Evolutionary conservation across 64 coral and sea anemone species (phyloP), one percentile per base, ranked within the genome.

Genomic region (Dendronephthya gigantea): DNA sequence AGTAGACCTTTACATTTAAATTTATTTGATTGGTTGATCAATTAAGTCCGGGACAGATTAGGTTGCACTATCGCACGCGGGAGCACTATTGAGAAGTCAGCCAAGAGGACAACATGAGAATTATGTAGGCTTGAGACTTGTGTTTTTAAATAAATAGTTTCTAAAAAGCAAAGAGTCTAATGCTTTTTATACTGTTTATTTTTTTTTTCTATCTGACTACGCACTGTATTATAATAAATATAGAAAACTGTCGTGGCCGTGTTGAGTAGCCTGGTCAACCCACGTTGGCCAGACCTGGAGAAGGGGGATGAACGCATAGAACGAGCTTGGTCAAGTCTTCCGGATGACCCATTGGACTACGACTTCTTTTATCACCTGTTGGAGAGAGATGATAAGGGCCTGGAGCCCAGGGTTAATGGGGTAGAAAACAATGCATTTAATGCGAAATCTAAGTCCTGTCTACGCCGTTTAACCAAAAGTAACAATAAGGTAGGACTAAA

Each of bases 241-340:
- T 13, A 96, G 94, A 96, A 93, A 96, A 96, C 94, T 27, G 91
- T 96, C 2, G 91, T 90, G 6, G 94, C 94, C 30, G 91, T 96
- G 7, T 27, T 96, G 32, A 83, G 92, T 76, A 75, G 91, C 27
- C 86, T 96, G 2, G 90, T 96, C 31, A 93, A 87, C 81, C 94
- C 94, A 19, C 90, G 91, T 22, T 96, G 94, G 94, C 94, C 94
- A 0, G 93, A 96, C 34, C 81, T 96, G 4, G 76, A 55, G n/a
- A 90, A 88, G 50, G 90, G 90, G 16, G 74, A 68, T 0, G 82
- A 89, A 23, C 50, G 76, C 25, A 93, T 96, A 68, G 91, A 90
- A 39, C 59, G 48, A 13, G 91, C 94, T 1, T 93, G 91, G 91
- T 90, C 88, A 11, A 96, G 94, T 72, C 88, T 92, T 68, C 94